A percentile compares a stretch with the other conserved stretches of the same genome.
phyloP scores from a whole-genome alignment of 1,140 invertebrate genomes.

The Drosophila ambigua region DNA sequence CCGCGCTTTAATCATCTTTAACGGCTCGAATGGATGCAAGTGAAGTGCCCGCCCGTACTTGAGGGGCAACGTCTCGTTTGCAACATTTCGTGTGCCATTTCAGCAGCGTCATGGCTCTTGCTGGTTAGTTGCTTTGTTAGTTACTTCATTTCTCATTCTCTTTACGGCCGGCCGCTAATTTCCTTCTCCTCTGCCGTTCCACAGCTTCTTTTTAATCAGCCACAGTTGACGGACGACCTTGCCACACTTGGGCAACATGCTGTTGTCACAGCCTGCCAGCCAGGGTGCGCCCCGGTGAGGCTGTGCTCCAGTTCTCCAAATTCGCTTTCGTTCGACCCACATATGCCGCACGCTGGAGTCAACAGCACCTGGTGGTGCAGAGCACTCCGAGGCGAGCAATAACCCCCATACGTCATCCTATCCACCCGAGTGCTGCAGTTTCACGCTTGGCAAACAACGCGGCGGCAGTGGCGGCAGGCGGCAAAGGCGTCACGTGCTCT shows the following conservation, averaged over 20 bases:
- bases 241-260: constrained; percentile 34
- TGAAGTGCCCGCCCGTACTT: constrained; percentile 12
- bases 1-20: constrained; percentile 61
- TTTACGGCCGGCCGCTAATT: constrained; percentile 25
- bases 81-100: constrained; percentile 53
- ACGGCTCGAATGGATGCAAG: constrained; percentile 8
- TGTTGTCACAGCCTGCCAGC: constrained; percentile 32
- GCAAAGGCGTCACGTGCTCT: constrained; percentile 55
- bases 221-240: constrained; percentile 36
- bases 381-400: constrained; percentile 59
- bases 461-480: constrained; percentile 12
- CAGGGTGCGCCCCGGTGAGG: constrained; percentile 7
- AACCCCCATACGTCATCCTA: constrained; percentile 44
- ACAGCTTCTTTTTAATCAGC: constrained; percentile 32
- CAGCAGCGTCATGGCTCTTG: constrained; percentile 52
- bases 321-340: constrained; percentile 29
- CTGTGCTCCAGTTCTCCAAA: constrained; percentile 44
- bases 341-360: constrained; percentile 40
- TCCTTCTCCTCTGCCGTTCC: constrained; percentile 1
- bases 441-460: constrained; percentile 57
- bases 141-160: constrained; percentile 30
- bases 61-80: constrained; percentile 26
- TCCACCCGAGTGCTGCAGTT: constrained; percentile 39
- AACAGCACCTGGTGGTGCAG: constrained; percentile 34
- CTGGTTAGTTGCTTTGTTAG: constrained; percentile 38